Conservation (phyloP, 2,888 invertebrate species). For the Cetonia aurata region DNA sequence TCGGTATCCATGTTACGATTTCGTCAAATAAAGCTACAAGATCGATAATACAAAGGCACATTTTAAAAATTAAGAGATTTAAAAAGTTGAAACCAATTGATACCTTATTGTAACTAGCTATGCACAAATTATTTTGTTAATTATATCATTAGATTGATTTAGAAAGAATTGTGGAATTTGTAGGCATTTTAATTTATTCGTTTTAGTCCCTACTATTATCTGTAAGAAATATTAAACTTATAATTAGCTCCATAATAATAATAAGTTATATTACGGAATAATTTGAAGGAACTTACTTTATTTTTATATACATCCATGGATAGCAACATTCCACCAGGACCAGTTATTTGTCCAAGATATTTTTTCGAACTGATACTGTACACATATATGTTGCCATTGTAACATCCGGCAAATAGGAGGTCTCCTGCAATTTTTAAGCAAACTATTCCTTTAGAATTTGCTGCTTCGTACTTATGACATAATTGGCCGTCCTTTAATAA, state of each 20-base stretch:
- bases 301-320: conserved; percentile 76
- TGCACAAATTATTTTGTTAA: background rate
- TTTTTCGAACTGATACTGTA: conserved; percentile 70
- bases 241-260: conserved; percentile 10
- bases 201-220: conserved; percentile 57
- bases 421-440: conserved; percentile 77
- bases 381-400: conserved; percentile 83
- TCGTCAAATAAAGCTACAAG: conserved; percentile 13
- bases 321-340: conserved; percentile 79
- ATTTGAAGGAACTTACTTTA: conserved; percentile 68
- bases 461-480: conserved; percentile 60
- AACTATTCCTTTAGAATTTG: conserved; percentile 73
- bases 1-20: conserved; percentile 6
- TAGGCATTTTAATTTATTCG: conserved; percentile 51
- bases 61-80: conserved; percentile 13
- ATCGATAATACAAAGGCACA: conserved; percentile 34
- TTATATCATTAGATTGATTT: conserved; percentile 17
- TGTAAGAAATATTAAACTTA: conserved; percentile 46
- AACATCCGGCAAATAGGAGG: conserved; percentile 79
- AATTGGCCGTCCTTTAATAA: conserved; percentile 71
- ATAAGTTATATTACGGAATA: conserved; percentile 14
- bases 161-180: conserved; percentile 20
- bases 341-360: conserved; percentile 75
- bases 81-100: conserved; percentile 19
- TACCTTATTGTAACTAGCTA: background rate